A percentile compares a stretch with the other conserved stretches of the same genome.
Evolutionary conservation across 2,888 invertebrate genomes (phyloP).

Genomic region (Chymomyza fuscimana): DNA sequence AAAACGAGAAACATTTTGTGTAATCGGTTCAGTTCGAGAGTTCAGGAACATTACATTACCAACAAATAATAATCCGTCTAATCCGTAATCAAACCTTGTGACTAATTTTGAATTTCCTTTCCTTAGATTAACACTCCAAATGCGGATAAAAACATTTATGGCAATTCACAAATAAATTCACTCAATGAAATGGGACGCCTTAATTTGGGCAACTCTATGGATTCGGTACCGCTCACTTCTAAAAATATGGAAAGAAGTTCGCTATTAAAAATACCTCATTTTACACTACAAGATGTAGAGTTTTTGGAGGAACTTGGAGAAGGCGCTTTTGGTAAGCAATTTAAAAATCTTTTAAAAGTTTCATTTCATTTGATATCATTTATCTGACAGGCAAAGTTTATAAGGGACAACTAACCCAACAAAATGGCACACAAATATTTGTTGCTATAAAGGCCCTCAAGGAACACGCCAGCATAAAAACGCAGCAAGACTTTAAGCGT

Average conservation of each 20-base stretch:
- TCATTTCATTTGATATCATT: neutral
- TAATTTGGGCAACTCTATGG: constrained; percentile 80
- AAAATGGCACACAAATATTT: constrained; percentile 85
- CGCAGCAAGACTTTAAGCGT: constrained; percentile 93
- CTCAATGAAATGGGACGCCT: constrained; percentile 92
- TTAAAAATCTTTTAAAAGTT: neutral
- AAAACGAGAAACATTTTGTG: neutral
- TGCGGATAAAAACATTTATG: constrained; percentile 90
- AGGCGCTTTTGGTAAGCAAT: constrained; percentile 90
- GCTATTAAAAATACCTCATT: constrained; percentile 87
- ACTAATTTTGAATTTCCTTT: constrained; percentile 6
- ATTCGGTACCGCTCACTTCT: constrained; percentile 76
- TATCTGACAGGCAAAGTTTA: constrained; percentile 86
- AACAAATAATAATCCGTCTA: too few species aligned
- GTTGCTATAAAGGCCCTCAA: constrained; percentile 97
- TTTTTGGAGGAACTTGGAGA: constrained; percentile 96
- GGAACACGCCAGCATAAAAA: constrained; percentile 94
- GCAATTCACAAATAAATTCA: constrained; percentile 87
- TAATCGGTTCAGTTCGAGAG: too few species aligned
- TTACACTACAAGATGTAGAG: constrained; percentile 90
- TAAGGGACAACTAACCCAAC: constrained; percentile 92
- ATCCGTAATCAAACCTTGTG: too few species aligned
- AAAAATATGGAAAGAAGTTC: constrained; percentile 79
- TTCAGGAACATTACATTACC: too few species aligned
- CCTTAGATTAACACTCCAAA: constrained; percentile 84